Conservation (phyloP, 53 echinoderm and acorn worm genomes). For the Arbacia lixula region DNA sequence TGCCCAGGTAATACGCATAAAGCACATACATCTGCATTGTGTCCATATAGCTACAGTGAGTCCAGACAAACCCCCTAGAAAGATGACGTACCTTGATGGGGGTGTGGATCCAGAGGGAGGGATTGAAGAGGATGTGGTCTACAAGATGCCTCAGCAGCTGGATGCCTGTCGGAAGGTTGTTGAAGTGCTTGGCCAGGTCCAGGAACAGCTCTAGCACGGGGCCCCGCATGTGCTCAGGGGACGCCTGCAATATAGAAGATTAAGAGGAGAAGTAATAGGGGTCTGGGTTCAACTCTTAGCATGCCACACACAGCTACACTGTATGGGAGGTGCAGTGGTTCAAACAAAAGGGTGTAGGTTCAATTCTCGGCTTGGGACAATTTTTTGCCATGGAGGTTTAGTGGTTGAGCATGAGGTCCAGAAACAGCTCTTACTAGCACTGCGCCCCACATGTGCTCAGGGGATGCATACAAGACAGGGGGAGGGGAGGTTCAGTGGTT, state of each 20-base stretch:
- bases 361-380: slow-evolving; percentile 91
- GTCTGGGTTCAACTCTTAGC: too few species aligned
- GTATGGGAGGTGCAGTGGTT: slow-evolving; percentile 74
- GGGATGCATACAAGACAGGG: too few species aligned
- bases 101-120: slow-evolving; percentile 89
- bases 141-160: slow-evolving; percentile 94
- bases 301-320: too few species aligned
- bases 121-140: slow-evolving; percentile 98
- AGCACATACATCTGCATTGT: too few species aligned
- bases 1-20: too few species aligned
- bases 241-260: slow-evolving; percentile 63
- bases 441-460: slow-evolving; percentile 80
- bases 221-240: slow-evolving; percentile 88
- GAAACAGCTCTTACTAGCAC: slow-evolving; percentile 78
- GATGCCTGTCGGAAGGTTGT: slow-evolving; percentile 86
- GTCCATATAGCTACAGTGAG: background rate
- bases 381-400: too few species aligned
- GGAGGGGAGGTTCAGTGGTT: too few species aligned
- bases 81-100: slow-evolving; percentile 81
- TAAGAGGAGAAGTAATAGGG: too few species aligned
- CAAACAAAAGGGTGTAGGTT: too few species aligned
- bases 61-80: background rate
- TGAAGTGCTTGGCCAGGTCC: slow-evolving; percentile 96
- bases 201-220: slow-evolving; percentile 90
- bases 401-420: too few species aligned